These are phyloP conservation scores for Thereva unica DNA, from an alignment of 2,888 invertebrate species.

Conservation along the genomic window DNA sequence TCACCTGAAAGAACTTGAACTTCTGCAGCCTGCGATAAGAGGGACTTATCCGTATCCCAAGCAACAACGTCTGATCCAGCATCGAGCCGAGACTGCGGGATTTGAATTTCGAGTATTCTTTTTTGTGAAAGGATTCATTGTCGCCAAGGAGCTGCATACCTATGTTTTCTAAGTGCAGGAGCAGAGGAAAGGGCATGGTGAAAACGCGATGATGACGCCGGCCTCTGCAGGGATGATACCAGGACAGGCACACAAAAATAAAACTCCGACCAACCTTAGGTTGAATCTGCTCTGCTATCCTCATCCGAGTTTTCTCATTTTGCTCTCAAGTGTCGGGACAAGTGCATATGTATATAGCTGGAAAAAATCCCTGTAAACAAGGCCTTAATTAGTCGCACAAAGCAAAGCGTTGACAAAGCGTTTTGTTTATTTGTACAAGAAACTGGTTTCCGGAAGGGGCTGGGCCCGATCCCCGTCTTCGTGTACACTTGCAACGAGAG, in stretches of 20 bases:
- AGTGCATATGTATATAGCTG: too few relatives aligned
- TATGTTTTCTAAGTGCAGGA: neutral
- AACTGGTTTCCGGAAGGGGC: neutral
- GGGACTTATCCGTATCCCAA: constrained; percentile 1
- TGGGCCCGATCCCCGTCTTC: too few relatives aligned
- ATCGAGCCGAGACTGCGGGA: constrained; percentile 9
- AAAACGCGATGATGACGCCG: too few relatives aligned
- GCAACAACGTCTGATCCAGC: constrained; percentile 3
- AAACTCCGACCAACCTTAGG: too few relatives aligned
- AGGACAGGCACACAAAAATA: too few relatives aligned
- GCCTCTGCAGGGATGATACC: too few relatives aligned
- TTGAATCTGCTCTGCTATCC: too few relatives aligned
- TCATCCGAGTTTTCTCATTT: too few relatives aligned
- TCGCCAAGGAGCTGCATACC: neutral
- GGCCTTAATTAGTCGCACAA: constrained; percentile 38
- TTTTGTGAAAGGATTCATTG: neutral
- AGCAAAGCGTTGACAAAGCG: constrained; percentile 30
- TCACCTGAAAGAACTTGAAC: neutral
- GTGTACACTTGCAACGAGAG: constrained; percentile 1
- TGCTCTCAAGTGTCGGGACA: too few relatives aligned
- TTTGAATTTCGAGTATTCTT: constrained; percentile 13
- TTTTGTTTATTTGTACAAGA: neutral
- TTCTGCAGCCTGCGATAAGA: neutral
- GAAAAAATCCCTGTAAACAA: constrained; percentile 23
- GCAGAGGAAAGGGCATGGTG: too few relatives aligned